Percentiles rank a stretch among this genome's conserved stretches.
phyloP scores from a whole-genome alignment of 2,888 invertebrate species.

The Drosophila setosimentum region DNA sequence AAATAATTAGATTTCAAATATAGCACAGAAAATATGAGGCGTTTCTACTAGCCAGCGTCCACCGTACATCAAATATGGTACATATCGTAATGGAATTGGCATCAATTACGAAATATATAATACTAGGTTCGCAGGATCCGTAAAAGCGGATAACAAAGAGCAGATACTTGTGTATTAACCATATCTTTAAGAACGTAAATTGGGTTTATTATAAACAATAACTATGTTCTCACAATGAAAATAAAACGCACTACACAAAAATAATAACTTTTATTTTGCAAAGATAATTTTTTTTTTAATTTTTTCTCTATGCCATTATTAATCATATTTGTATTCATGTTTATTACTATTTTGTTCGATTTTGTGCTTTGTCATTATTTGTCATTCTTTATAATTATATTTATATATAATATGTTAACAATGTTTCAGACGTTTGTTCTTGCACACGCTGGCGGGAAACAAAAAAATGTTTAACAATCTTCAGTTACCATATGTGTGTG shows the following conservation, averaged over 20 bases:
- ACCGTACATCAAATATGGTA: neutral
- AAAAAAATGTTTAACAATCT: constrained; percentile 42
- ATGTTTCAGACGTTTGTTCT: constrained; percentile 36
- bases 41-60: neutral
- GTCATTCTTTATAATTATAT: constrained; percentile 16
- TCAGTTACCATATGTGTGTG: constrained; percentile 11
- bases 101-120: neutral
- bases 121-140: neutral
- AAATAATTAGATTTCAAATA: neutral
- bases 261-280: constrained; percentile 62
- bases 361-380: constrained; percentile 32
- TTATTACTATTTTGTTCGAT: constrained; percentile 32
- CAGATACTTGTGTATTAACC: neutral
- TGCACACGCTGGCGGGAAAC: constrained; percentile 23
- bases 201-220: neutral
- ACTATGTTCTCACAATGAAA: constrained; percentile 30
- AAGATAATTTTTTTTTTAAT: constrained; percentile 9
- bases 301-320: constrained; percentile 23
- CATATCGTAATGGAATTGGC: neutral
- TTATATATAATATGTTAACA: constrained; percentile 41
- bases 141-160: neutral
- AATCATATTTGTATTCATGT: constrained; percentile 14
- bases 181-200: neutral
- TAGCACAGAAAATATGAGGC: neutral
- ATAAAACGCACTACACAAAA: constrained; percentile 72